Evolutionary conservation across 1,140 invertebrate species (phyloP), one percentile per base, ranked within the genome.

Genomic region (Eumeta japonica): DNA sequence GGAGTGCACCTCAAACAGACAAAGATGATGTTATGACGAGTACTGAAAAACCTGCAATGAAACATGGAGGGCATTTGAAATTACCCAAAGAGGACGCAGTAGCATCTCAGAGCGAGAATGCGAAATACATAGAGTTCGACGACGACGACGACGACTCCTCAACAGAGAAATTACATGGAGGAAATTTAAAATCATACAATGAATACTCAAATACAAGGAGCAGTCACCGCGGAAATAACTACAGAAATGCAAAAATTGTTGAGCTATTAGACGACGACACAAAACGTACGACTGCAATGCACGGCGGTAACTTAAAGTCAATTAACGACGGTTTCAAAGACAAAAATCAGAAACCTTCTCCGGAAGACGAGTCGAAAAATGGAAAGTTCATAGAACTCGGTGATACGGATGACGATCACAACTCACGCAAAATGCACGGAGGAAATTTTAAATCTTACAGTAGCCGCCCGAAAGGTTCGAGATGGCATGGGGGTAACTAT

Each of bases 401-500:
- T 40, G 50, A 55, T 7, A 37, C 48, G 15, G 15, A 58, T 27
- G 30, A 50, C 27, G 53, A 52, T 9, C 45, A 49, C 28, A 28
- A 37, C 16, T 33, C 41, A 5, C 41, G 33, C n/a, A 36, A 29
- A 16, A 48, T 41, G 35, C 53, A 62, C 35, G 58, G 52, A 11
- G 51, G 52, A 9, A 57, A 59, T 29, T 59, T 52, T 30, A 58
- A 49, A 49, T 35, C 57, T 2, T 57, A 54, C 37, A 43, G 36
- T 28, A 51, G 30, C 33, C 46, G 41, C 2, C 45, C 47, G 43
- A 47, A 43, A 15, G 34, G 37, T 16, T 52, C 50, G 7, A 39
- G 49, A 16, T 41, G 62, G 43, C 63, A 70, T 37, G 67, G 65
- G 13, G 67, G 63, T n/a, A 67, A 66, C 39, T 64, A 70, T 27